phyloP scores from a whole-genome alignment of 2,888 invertebrate species.

The Anodontia alba region DNA sequence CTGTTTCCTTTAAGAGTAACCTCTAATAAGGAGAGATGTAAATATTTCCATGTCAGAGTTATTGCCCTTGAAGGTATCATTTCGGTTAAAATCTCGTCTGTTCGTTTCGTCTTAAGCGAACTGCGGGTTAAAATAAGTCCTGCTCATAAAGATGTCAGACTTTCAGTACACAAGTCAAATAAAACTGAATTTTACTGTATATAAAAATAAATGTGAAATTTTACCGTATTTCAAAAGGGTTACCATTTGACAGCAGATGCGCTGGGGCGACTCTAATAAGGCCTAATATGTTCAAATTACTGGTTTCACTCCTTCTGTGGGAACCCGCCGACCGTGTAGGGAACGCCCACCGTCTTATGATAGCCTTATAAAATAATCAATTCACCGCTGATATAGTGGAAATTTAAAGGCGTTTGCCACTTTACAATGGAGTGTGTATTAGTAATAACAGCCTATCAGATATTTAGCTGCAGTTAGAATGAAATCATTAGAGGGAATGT shows the following conservation, averaged over 20 bases:
- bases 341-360: constrained; percentile 50
- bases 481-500: constrained; percentile 44
- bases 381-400: constrained; percentile 34
- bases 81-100: too few species aligned
- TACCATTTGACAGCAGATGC: constrained; percentile 42
- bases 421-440: constrained; percentile 46
- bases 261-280: constrained; percentile 54
- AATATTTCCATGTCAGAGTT: too few species aligned
- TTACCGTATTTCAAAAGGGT: constrained; percentile 12
- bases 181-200: constrained; percentile 13
- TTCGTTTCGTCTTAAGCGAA: too few species aligned
- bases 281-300: constrained; percentile 61
- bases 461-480: constrained; percentile 36
- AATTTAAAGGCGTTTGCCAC: constrained; percentile 45
- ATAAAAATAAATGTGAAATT: constrained; percentile 30
- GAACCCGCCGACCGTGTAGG: constrained; percentile 47
- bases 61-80: too few species aligned
- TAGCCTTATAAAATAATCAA: constrained; percentile 38
- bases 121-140: not conserved
- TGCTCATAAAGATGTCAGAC: constrained; percentile 13
- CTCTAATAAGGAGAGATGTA: too few species aligned
- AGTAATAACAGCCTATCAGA: constrained; percentile 48
- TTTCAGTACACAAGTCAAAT: constrained; percentile 34
- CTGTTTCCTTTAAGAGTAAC: too few species aligned
- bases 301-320: constrained; percentile 55